Conservation (phyloP, 1,140 invertebrate species). For the Tetramorium simillimum region DNA sequence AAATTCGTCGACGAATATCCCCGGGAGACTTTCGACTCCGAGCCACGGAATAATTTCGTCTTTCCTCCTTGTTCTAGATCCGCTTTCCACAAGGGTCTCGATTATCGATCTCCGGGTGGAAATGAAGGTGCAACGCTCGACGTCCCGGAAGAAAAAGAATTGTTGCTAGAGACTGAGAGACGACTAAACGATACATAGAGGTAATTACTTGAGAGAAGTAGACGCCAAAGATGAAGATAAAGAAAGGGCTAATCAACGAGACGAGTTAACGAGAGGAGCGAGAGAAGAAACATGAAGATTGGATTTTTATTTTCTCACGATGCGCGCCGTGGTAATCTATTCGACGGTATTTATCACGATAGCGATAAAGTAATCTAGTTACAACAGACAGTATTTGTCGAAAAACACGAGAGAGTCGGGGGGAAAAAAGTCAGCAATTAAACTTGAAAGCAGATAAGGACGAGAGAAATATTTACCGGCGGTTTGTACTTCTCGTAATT, state of each 20-base stretch:
- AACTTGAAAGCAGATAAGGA: not conserved
- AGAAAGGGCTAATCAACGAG: conserved; percentile 25
- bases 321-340: not conserved
- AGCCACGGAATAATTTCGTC: conserved; percentile 64
- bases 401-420: not conserved
- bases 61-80: conserved; percentile 53
- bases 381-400: not conserved
- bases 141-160: conserved; percentile 45
- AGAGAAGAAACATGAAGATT: not conserved
- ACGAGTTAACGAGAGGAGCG: conserved; percentile 26
- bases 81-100: conserved; percentile 28
- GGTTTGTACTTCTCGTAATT: conserved; percentile 32
- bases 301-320: not conserved
- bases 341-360: conserved; percentile 7
- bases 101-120: conserved; percentile 33
- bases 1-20: conserved; percentile 63
- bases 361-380: conserved; percentile 18
- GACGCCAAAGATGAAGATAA: conserved; percentile 29
- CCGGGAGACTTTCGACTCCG: conserved; percentile 63
- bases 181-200: conserved; percentile 54
- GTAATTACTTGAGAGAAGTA: conserved; percentile 43
- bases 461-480: not conserved
- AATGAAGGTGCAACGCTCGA: conserved; percentile 54
- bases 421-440: conserved; percentile 21
- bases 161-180: conserved; percentile 37